Conservation (phyloP, 2,113 vertebrate genomes). For the Turnix velox region DNA sequence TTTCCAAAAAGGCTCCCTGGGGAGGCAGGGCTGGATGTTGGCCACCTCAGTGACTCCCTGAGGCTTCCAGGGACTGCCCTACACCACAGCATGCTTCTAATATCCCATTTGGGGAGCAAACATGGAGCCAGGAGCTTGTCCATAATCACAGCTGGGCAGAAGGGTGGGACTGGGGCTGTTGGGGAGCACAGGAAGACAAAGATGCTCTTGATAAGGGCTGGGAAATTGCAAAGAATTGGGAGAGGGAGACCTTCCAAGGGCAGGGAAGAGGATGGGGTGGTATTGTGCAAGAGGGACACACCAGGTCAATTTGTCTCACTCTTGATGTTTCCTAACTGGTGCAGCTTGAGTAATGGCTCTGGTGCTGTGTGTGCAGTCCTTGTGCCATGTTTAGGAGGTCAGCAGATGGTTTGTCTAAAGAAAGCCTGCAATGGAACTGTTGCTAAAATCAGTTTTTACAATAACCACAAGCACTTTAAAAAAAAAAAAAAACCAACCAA, state of each 20-base stretch:
- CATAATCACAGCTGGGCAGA: neutral
- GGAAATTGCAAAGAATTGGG: neutral
- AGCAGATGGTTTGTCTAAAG: slow-evolving; percentile 15
- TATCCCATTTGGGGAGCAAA: neutral
- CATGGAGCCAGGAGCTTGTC: fast-evolving
- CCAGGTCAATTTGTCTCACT: neutral
- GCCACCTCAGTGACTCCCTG: neutral
- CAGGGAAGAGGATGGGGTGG: neutral
- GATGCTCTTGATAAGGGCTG: neutral
- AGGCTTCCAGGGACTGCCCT: too few species aligned
- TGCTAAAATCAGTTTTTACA: slow-evolving; percentile 40
- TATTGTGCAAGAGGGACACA: neutral
- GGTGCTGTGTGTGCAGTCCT: fast-evolving
- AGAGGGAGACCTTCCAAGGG: neutral
- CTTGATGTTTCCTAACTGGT: neutral
- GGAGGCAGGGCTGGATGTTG: neutral
- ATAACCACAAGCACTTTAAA: neutral
- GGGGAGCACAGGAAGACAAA: neutral
- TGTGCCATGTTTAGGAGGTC: neutral
- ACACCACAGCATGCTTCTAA: neutral
- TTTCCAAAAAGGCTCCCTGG: neutral
- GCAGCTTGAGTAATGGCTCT: neutral
- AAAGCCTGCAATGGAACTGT: neutral
- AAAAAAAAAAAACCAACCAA: neutral
- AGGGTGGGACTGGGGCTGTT: neutral